These are phyloP conservation scores for Nettapus auritus DNA, from an alignment of 2,113 vertebrate species.

Conservation along the genomic window DNA sequence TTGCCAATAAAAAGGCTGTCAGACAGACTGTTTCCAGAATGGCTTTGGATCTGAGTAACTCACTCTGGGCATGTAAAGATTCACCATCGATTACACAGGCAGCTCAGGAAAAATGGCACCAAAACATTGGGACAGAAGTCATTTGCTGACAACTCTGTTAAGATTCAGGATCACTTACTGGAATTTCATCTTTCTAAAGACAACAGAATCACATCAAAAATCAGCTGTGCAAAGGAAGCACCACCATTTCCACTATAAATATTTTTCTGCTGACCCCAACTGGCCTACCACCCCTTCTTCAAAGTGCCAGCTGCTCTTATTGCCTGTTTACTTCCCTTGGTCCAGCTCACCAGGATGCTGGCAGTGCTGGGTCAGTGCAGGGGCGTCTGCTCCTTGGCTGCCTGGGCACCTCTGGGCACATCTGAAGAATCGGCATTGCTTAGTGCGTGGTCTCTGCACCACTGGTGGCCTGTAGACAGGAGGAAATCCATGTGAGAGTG, in stretches of 20 bases:
- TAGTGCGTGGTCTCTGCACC: rapidly evolving
- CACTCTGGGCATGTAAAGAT: background rate
- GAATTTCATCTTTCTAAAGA: background rate
- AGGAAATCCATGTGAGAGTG: rapidly evolving
- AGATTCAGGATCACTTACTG: rapidly evolving
- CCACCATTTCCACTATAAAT: background rate
- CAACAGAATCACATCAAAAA: background rate
- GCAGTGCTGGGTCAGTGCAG: rapidly evolving
- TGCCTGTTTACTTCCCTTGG: rapidly evolving
- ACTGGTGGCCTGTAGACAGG: rapidly evolving
- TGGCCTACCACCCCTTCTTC: background rate
- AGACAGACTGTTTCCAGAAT: background rate
- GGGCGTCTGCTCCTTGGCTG: rapidly evolving
- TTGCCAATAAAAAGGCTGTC: background rate
- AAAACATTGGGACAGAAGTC: background rate
- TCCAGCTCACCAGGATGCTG: background rate
- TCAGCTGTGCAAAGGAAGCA: background rate
- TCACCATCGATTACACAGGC: background rate
- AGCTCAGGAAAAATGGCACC: background rate
- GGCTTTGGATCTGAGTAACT: background rate
- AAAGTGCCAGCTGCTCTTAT: rapidly evolving
- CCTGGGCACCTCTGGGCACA: rapidly evolving
- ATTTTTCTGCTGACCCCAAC: rapidly evolving
- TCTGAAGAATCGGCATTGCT: rapidly evolving
- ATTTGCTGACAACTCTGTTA: background rate